These are phyloP conservation scores for Porites evermanni DNA, from an alignment of 92 coral and sea anemone species.

Conservation along the genomic window DNA sequence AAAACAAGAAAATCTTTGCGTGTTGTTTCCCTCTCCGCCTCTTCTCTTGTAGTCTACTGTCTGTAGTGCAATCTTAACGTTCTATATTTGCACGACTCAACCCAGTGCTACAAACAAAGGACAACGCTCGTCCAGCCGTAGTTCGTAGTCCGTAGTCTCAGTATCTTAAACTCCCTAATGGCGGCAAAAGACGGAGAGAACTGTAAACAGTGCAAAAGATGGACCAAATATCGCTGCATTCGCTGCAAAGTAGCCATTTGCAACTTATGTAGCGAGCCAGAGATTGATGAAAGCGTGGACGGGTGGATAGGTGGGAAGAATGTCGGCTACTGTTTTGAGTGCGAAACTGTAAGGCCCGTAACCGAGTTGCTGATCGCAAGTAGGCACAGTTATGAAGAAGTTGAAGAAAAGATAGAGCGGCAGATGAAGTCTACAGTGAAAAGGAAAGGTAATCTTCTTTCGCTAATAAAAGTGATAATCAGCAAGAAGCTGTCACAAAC, in stretches of 20 bases:
- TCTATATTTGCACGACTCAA: no score
- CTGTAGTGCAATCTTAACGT: no score
- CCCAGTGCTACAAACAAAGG: no score
- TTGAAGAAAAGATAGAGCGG: neutral
- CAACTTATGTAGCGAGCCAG: slow-evolving; percentile 9
- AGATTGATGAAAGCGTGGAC: neutral
- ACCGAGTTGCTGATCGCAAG: neutral
- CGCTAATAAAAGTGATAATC: neutral
- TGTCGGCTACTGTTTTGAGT: slow-evolving; percentile 5
- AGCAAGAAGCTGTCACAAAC: no score
- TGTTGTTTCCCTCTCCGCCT: no score
- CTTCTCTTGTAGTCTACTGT: no score
- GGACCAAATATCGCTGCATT: neutral
- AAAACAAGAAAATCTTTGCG: no score
- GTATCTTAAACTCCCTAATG: no score
- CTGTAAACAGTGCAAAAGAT: no score
- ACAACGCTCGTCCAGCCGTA: no score
- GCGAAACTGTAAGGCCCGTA: neutral
- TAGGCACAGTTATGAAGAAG: slow-evolving; percentile 10
- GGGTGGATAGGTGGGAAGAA: slow-evolving; percentile 17
- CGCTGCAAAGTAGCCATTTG: slow-evolving; percentile 12
- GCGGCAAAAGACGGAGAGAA: no score
- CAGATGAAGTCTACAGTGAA: slow-evolving; percentile 23
- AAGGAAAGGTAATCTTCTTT: neutral
- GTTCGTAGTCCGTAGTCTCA: no score